Evolutionary conservation across 2,113 vertebrate species (phyloP).

Genomic region (Dendropsophus ebraccatus): DNA sequence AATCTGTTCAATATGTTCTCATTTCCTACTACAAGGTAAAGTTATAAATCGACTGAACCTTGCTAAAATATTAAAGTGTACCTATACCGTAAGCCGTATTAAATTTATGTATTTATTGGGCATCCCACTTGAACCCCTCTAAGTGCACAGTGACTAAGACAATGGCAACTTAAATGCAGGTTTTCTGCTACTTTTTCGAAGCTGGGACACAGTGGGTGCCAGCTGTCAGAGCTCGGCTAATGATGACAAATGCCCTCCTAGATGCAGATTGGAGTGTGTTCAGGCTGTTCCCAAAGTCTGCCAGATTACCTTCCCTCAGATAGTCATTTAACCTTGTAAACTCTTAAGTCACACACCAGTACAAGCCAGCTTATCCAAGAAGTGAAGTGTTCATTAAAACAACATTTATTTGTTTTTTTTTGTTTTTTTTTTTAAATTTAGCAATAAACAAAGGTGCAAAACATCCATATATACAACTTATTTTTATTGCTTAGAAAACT

Average conservation of each 20-base stretch:
- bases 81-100: not conserved
- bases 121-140: slow-evolving; percentile 59
- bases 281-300: slow-evolving; percentile 75
- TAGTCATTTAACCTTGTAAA: slow-evolving; percentile 81
- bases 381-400: not conserved
- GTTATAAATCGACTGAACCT: not conserved
- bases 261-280: slow-evolving; percentile 92
- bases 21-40: not conserved
- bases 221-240: slow-evolving; percentile 98
- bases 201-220: slow-evolving; percentile 93
- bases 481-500: not conserved
- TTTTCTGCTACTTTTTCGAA: slow-evolving; percentile 87
- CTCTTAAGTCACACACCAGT: slow-evolving; percentile 74
- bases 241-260: slow-evolving; percentile 99
- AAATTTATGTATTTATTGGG: not conserved
- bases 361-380: slow-evolving; percentile 57
- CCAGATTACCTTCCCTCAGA: slow-evolving; percentile 81
- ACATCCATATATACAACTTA: not conserved
- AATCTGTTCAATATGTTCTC: not conserved
- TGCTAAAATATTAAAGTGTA: not conserved
- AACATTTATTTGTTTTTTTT: not conserved
- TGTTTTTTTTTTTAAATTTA: not conserved
- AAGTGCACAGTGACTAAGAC: slow-evolving; percentile 65
- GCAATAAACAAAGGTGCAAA: not conserved
- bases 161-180: slow-evolving; percentile 69